Evolutionary conservation across 2,888 invertebrate species (phyloP), one percentile per base, ranked within the genome.

Genomic region (Pammene fasciana): DNA sequence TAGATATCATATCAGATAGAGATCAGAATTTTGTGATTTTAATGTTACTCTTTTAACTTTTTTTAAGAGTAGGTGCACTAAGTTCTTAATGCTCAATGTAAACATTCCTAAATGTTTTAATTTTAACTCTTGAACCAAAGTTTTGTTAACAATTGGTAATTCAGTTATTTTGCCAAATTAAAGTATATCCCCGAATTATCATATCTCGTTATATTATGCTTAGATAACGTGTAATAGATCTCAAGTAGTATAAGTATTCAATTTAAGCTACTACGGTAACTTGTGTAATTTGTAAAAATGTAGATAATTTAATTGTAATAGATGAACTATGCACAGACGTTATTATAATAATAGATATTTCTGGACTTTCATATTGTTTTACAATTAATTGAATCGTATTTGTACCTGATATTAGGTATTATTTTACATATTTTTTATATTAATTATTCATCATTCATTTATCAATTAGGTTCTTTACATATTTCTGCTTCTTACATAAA

Each of bases 321-420:
- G 55, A 62, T 11, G 34, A 55, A 54, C n/a, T 60, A 10, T 36
- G 61, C 61, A 48, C 67, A 55, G 36, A 46, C 26, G 14, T 52
- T 45, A 60, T 45, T 36, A 65, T n/a, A 13, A 65, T n/a, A 13
- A 41, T 52, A 50, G 36, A 45, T 50, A 50, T 18, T 59, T 46
- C 16, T 54, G 45, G 18, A 52, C 8, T 36, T 55, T 36, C 13
- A 13, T 46, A 46, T 11, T 18, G 18, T 55, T 46, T 14, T 34
- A 14, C 38, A 50, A 10, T 45, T 16, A 18, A 18, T n/a, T 54
- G 43, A 46, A 45, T 45, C 45, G 36, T 60, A 45, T 67, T 54
- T 38, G 67, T 67, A 67, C 67, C 67, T 60, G 60, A 60, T 60
- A 26, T 54, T 54, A 62, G 62, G 60, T 67, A 60, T 52, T 67